Percentiles rank a stretch among this genome's conserved stretches.
Evolutionary conservation across 2,113 vertebrate genomes (phyloP).

Genomic region (Petromus typicus): DNA sequence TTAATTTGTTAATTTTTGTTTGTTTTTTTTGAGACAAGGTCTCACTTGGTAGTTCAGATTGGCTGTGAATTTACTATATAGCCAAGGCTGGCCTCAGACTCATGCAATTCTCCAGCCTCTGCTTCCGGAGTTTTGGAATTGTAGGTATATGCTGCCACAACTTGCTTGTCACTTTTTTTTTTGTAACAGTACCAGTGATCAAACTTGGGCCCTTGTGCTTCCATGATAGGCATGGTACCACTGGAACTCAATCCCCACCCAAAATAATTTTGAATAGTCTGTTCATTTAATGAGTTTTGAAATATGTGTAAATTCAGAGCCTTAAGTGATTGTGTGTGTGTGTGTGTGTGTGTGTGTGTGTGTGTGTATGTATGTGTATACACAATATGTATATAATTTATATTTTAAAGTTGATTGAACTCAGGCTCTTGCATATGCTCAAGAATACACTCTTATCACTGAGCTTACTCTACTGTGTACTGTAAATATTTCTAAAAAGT

Average conservation of each 20-base stretch:
- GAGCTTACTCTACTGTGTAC: neutral
- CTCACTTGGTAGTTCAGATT: too few relatives aligned
- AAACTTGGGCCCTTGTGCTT: too few relatives aligned
- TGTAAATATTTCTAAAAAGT: constrained; percentile 43
- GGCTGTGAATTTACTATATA: too few relatives aligned
- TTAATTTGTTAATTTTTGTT: neutral
- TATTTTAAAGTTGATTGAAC: neutral
- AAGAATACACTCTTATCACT: neutral
- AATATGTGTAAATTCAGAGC: constrained; percentile 20
- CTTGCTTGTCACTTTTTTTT: too few relatives aligned
- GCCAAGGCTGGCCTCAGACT: too few relatives aligned
- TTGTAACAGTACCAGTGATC: too few relatives aligned
- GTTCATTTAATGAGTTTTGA: constrained; percentile 31
- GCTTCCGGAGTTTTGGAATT: too few relatives aligned
- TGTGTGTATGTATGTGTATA: neutral
- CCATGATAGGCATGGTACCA: too few relatives aligned
- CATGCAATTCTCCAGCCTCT: too few relatives aligned
- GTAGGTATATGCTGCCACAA: too few relatives aligned
- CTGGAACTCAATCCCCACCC: too few relatives aligned
- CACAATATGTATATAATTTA: neutral
- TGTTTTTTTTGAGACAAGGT: too few relatives aligned
- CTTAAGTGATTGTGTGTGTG: neutral
- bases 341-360: neutral
- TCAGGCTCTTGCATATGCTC: neutral
- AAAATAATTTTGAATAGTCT: constrained; percentile 36